Evolutionary conservation across 2,113 vertebrate genomes (phyloP).

Genomic region (Mesocricetus auratus): DNA sequence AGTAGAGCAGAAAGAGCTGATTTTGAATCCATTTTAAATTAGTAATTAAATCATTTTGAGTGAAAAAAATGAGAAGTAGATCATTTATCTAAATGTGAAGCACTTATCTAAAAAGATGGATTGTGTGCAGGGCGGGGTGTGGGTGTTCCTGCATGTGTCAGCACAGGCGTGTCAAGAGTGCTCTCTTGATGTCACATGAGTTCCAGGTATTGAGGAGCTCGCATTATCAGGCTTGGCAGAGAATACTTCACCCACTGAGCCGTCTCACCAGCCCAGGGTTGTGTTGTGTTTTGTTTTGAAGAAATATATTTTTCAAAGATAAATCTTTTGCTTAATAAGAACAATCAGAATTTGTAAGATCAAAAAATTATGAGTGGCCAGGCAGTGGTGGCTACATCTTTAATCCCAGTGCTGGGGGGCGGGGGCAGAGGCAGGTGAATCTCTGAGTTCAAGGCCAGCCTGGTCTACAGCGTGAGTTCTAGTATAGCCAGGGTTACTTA

Average conservation of each 20-base stretch:
- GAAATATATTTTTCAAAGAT: background rate
- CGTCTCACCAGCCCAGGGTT: background rate
- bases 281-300: background rate
- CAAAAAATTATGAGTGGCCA: background rate
- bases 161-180: background rate
- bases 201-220: background rate
- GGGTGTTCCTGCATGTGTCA: background rate
- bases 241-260: background rate
- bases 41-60: conserved; percentile 54
- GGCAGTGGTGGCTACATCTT: background rate
- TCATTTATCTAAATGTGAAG: conserved; percentile 43
- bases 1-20: conserved; percentile 80
- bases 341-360: background rate
- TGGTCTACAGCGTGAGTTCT: background rate
- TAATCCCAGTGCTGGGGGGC: background rate
- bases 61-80: conserved; percentile 26
- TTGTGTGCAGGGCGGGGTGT: background rate
- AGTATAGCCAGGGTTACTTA: background rate
- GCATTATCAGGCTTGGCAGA: background rate
- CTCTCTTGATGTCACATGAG: background rate
- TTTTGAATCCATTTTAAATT: conserved; percentile 65
- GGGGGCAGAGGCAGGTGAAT: background rate
- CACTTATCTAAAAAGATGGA: background rate
- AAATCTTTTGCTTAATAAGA: conserved; percentile 45
- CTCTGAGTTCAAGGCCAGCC: background rate